Conservation (phyloP, 1,140 invertebrate species). For the Psilanteris sp. region DNA sequence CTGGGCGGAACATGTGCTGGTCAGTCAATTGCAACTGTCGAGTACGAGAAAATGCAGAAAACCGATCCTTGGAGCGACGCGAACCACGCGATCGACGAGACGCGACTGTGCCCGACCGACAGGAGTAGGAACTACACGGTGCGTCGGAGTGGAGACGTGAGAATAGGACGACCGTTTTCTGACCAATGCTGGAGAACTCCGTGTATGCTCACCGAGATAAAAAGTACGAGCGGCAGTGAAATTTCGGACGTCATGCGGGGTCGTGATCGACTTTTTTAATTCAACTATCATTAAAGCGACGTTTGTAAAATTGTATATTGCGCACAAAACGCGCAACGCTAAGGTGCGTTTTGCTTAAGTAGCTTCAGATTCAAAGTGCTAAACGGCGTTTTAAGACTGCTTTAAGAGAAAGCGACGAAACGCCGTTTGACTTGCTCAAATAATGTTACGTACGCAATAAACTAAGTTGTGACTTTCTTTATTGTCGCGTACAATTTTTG, state of each 20-base stretch:
- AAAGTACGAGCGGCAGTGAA: too few relatives aligned
- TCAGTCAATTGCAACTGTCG: too few relatives aligned
- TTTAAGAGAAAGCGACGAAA: slow-evolving; percentile 64
- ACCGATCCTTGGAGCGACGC: slow-evolving; percentile 52
- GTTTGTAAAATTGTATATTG: too few relatives aligned
- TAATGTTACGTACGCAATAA: slow-evolving; percentile 50
- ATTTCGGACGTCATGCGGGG: too few relatives aligned
- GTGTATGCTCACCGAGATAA: slow-evolving; percentile 48
- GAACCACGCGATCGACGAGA: slow-evolving; percentile 67
- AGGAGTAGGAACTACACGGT: slow-evolving; percentile 69
- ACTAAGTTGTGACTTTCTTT: slow-evolving; percentile 52
- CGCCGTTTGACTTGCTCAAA: slow-evolving; percentile 50
- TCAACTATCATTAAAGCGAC: too few relatives aligned
- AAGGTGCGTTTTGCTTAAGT: slow-evolving; percentile 43
- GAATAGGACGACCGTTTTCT: slow-evolving; percentile 64
- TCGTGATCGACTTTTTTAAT: too few relatives aligned
- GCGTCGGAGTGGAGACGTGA: slow-evolving; percentile 60
- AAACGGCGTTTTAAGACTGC: slow-evolving; percentile 56
- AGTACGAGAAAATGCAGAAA: slow-evolving; percentile 2
- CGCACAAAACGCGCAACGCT: slow-evolving; percentile 9
- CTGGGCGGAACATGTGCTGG: too few relatives aligned
- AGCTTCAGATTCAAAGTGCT: slow-evolving; percentile 58
- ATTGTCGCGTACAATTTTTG: slow-evolving; percentile 45
- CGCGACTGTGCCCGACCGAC: slow-evolving; percentile 73
- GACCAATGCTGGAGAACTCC: slow-evolving; percentile 59